Evolutionary conservation across 30 jellyfish, hydroid and myxozoan species (phyloP), one percentile per base, ranked within the genome.

Genomic region (Aurelia coerulea): DNA sequence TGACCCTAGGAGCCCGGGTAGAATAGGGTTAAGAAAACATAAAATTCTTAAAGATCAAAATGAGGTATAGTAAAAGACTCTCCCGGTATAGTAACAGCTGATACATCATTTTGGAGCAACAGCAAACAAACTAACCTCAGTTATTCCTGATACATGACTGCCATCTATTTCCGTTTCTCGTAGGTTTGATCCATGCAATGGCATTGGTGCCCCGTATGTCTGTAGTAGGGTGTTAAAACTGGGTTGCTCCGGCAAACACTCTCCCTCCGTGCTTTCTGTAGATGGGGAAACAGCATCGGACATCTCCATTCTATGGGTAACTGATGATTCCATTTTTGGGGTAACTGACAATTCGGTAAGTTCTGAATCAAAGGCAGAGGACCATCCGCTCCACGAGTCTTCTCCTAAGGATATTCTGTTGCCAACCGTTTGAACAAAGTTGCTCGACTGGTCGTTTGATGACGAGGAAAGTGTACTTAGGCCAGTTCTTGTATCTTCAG

Each of bases 321-420:
- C 83, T 0, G 76, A 39, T 2, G 19, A 31, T 29, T 73, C 93
- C 18, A 59, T 54, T 8, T n/a, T 49, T 42, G 80, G 93, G 10
- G 88, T 49, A 33, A 18, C 82, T 9, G 79, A 46, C 7, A 5
- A 5, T 16, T 84, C 85, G 53, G 46, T 62, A 16, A 32, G 84
- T 29, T 82, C 92, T 39, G 90, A 35, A 9, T 94, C 95, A 68
- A 94, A 94, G 15, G 96, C 75, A 9, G 98, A 94, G 23, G 98
- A 94, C 98, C 98, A 94, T 42, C 98, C 98, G 31, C 94, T 69
- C 98, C 98, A 94, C 12, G 90, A 67, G 62, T 50, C 88, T 23
- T 78, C 98, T 31, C 91, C 95, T 50, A 81, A 62, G 11, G 92
- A 71, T 6, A 84, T 67, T 56, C 96, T 31, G 81, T 92, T 92